Base-by-base conservation (phyloP, 1,140 invertebrate species). In the Solenopsis invicta region DNA sequence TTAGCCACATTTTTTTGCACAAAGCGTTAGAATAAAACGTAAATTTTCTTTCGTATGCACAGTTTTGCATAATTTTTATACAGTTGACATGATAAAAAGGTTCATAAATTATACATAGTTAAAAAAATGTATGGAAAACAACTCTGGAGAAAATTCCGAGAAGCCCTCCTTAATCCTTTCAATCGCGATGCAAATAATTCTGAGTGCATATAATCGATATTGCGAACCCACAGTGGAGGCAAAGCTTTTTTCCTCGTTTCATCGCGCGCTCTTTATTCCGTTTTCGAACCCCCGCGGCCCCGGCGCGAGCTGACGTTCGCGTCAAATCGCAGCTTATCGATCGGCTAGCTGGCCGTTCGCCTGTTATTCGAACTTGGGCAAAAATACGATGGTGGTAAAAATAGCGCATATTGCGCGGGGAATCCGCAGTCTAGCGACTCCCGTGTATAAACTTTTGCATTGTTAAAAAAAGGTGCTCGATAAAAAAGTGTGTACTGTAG, bases 251-350 rank as follows among this genome's bases (percentile, higher is more conserved):
- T 85, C 48, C n/a, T 76, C 56, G 18, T 61, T 78, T 64, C 61
- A 52, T 78, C 34, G 34, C 34, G 74, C 72, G 10, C 34, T 34
- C 61, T 85, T 85, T 59, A 85, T 78, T 78, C 50, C 61, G 74
- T 85, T 85, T 78, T 67, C 74, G 50, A 77, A 45, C 45, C 13
- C n/a, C 37, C n/a, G 61, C n/a, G n/a, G n/a, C n/a, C n/a, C n/a
- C n/a, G n/a, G n/a, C n/a, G n/a, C 74, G 59, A 66, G 61, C 48
- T 78, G 82, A 85, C 74, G 45, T 78, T 66, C 50, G 34, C 72
- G 75, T 85, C 82, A 85, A 76, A 78, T 76, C 72, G 82, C 34
- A 54, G 50, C 50, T 78, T 78, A 85, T 85, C 82, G 82, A 84
- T 84, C 69, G 80, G 24, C 54, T 13, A 50, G 80, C 52, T 37